phyloP scores from a whole-genome alignment of 2,113 vertebrate genomes.

The Lynx canadensis region DNA sequence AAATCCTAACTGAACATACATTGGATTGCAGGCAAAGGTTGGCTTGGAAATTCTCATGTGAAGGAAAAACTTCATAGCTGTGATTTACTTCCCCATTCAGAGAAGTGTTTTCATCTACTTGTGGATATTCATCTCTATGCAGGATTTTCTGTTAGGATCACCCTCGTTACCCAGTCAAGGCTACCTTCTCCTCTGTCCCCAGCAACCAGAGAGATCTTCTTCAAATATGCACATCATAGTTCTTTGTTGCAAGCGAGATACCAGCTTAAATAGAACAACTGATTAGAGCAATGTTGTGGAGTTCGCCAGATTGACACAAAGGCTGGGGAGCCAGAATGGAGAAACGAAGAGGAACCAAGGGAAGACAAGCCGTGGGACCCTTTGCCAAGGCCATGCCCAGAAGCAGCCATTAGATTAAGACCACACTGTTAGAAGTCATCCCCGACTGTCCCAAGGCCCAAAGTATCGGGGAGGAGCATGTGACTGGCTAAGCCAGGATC shows the following conservation, averaged over 20 bases:
- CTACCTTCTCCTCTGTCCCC: not conserved
- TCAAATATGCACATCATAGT: not conserved
- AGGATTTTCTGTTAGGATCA: not conserved
- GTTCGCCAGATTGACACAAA: not conserved
- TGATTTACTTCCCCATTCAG: not conserved
- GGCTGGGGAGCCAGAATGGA: not conserved
- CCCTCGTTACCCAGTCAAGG: not conserved
- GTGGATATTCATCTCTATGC: not conserved
- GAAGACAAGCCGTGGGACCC: not conserved
- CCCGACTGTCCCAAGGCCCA: no score
- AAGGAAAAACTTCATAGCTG: not conserved
- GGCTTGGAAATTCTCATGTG: not conserved
- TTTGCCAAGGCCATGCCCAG: not conserved
- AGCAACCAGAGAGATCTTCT: not conserved
- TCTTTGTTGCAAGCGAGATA: not conserved
- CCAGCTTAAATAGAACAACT: not conserved
- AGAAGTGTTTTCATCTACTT: not conserved
- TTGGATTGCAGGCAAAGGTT: not conserved
- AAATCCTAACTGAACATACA: not conserved
- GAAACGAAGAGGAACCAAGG: not conserved
- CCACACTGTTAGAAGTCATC: not conserved
- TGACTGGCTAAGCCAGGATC: accelerated
- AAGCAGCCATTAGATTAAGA: not conserved
- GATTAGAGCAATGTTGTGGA: not conserved
- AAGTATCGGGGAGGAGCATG: not conserved